Evolutionary conservation across 2,113 vertebrate species (phyloP).

Genomic region (Leiothrix lutea): DNA sequence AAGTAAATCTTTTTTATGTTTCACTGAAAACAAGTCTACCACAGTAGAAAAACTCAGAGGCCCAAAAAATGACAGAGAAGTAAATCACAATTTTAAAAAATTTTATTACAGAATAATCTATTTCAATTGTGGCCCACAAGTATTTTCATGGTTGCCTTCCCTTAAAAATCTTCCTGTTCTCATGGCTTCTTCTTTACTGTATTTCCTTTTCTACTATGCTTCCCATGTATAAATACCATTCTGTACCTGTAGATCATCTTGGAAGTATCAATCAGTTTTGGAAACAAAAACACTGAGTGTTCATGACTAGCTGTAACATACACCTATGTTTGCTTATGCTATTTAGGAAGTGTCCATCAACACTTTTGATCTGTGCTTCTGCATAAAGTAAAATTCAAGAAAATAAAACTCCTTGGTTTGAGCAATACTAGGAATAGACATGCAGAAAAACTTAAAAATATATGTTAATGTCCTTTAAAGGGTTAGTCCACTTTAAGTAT

Average conservation of each 20-base stretch:
- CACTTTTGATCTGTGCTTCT: background rate
- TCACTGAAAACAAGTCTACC: background rate
- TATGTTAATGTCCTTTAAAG: background rate
- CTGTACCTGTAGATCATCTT: background rate
- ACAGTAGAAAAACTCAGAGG: background rate
- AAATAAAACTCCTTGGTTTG: background rate
- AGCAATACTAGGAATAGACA: background rate
- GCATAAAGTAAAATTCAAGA: background rate
- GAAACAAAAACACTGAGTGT: background rate
- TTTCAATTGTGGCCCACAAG: background rate
- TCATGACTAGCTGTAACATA: background rate
- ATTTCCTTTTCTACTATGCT: background rate
- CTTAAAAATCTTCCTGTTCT: background rate
- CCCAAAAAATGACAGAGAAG: background rate
- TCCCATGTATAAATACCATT: background rate
- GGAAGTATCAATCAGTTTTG: background rate
- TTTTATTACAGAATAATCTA: slow-evolving; percentile 10
- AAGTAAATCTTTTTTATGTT: background rate
- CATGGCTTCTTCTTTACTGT: background rate
- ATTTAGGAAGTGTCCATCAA: background rate
- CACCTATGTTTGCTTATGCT: background rate
- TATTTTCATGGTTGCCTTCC: background rate
- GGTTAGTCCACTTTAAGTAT: background rate
- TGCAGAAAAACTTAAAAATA: background rate
- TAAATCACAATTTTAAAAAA: background rate